Base-by-base conservation (phyloP, 1,140 invertebrate species). In the Macrotrachela quadricornifera region DNA sequence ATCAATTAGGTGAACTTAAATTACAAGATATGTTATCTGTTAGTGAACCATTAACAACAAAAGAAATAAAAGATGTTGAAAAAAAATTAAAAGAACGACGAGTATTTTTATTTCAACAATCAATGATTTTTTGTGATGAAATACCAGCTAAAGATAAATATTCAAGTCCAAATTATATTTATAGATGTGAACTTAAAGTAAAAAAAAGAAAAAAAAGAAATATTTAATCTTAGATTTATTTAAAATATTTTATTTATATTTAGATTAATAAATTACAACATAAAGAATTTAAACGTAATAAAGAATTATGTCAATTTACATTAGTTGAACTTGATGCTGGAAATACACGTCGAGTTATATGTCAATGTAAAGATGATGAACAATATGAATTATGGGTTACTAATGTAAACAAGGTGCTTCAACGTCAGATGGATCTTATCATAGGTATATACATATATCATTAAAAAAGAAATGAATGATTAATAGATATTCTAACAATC, bases 71-170 rank as follows among this genome's bases (percentile, higher is more conserved):
- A 41, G 49, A 52, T 41, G 38, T 50, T 6, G 49, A 53, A 18
- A 57, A 47, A 53, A 73, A 74, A 40, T 77, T 78, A 54, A 80
- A 85, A 62, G 90, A 96, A 60, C 75, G 90, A 59, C 83, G 92
- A 68, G 85, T 96, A 30, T 97, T 97, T 72, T 76, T 97, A 8
- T 97, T 99, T 68, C 88, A 97, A 68, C 92, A 97, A 72, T 90
- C 82, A 62, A 84, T 95, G 57, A 91, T 95, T 60, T 90, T 95
- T 65, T 88, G 86, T 59, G 90, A 95, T 65, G 79, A 83, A 59
- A 81, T 88, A 43, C 85, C 87, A 59, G 82, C 83, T 64, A 91
- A 88, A 55, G 63, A 61, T 54, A 62, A 60, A 69, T 94, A 87
- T 66, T 81, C 83, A 53, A 90, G 81, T 75, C 88, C 87, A 58